Evolutionary conservation across 2,113 vertebrate species (phyloP).

Genomic region (Heterochromis multidens): DNA sequence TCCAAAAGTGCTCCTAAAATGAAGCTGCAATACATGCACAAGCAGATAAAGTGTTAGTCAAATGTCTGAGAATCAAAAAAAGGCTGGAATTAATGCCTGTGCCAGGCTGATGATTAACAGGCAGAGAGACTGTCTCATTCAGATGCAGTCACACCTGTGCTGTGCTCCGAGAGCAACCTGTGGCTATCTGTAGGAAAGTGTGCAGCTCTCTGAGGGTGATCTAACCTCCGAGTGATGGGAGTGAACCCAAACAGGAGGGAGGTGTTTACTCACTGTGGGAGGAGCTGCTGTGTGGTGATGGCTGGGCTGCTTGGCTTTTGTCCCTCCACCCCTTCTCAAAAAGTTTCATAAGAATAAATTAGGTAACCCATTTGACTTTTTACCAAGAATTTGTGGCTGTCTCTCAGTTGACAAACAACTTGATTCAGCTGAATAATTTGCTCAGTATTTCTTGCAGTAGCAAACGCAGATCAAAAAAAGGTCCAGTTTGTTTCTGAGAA

Average conservation of each 20-base stretch:
- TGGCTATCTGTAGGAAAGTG: neutral
- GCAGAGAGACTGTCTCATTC: neutral
- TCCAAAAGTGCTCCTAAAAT: neutral
- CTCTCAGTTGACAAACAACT: neutral
- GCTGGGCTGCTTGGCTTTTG: neutral
- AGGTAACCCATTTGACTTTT: neutral
- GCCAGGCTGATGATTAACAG: constrained; percentile 8
- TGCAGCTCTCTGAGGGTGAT: neutral
- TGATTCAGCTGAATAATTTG: neutral
- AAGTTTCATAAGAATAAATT: constrained; percentile 20
- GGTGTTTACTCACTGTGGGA: constrained; percentile 15
- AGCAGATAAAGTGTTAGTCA: neutral
- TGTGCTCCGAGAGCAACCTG: neutral
- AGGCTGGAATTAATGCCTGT: neutral
- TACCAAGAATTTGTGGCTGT: neutral
- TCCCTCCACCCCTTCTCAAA: neutral
- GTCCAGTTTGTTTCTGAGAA: neutral
- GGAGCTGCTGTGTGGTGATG: constrained; percentile 7
- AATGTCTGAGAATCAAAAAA: neutral
- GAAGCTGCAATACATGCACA: neutral
- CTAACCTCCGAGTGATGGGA: constrained; percentile 12
- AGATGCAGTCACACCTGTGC: constrained; percentile 12
- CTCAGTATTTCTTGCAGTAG: neutral
- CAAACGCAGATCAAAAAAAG: neutral
- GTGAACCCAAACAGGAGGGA: constrained; percentile 24